These are phyloP conservation scores for Leptinotarsa haldemani DNA, from an alignment of 2,888 invertebrate species.

Conservation along the genomic window DNA sequence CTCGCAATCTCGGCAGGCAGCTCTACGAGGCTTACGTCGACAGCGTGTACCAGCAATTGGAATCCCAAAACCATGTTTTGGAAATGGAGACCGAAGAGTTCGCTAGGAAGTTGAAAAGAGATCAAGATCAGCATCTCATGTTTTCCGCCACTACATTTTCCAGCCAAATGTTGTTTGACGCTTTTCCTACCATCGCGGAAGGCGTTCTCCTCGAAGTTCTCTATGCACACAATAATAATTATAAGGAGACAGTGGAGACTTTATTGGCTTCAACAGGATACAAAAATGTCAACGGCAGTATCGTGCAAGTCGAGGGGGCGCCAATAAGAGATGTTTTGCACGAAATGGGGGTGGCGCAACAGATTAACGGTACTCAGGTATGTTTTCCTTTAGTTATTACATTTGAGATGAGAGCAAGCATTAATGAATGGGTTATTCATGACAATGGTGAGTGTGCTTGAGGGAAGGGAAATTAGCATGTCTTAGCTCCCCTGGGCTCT, in stretches of 20 bases:
- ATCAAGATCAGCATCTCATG: slow-evolving; percentile 65
- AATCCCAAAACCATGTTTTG: slow-evolving; percentile 70
- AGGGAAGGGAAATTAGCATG: too few relatives aligned
- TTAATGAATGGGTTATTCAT: too few relatives aligned
- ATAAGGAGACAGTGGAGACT: slow-evolving; percentile 75
- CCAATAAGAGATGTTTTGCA: slow-evolving; percentile 63
- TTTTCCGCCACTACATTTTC: slow-evolving; percentile 78
- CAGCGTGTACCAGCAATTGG: slow-evolving; percentile 76
- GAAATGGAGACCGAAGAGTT: slow-evolving; percentile 76
- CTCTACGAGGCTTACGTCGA: slow-evolving; percentile 80
- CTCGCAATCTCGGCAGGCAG: slow-evolving; percentile 73
- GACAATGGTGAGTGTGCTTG: too few relatives aligned
- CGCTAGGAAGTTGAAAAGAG: slow-evolving; percentile 69
- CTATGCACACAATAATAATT: slow-evolving; percentile 76
- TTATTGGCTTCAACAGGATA: slow-evolving; percentile 59
- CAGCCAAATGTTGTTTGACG: slow-evolving; percentile 75
- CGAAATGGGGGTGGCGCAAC: slow-evolving; percentile 66
- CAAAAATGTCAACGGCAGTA: slow-evolving; percentile 40
- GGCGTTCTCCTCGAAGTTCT: slow-evolving; percentile 76
- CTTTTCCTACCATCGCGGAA: slow-evolving; percentile 77
- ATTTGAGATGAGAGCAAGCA: too few relatives aligned
- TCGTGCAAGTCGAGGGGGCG: slow-evolving; percentile 56
- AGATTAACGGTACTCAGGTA: slow-evolving; percentile 66
- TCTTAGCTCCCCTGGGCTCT: too few relatives aligned
- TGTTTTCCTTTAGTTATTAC: slow-evolving; percentile 31